Percentiles rank a stretch among this genome's conserved stretches.
Evolutionary conservation across 2,888 invertebrate species (phyloP).

Genomic region (Malachius bipustulatus): DNA sequence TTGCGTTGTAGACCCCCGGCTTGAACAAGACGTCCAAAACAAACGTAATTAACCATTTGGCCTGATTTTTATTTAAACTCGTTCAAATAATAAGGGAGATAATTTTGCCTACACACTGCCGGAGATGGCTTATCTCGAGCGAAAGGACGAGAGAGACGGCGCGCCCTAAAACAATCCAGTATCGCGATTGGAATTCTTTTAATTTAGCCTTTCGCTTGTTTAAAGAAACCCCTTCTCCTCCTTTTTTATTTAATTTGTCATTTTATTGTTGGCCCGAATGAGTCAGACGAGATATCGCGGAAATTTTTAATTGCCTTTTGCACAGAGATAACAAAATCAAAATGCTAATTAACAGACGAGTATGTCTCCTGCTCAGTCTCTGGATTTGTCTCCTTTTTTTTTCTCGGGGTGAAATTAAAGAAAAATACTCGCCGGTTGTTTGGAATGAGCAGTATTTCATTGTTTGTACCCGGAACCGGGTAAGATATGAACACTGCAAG

Average conservation of each 20-base stretch:
- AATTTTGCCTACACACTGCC: slow-evolving; percentile 22
- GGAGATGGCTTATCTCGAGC: slow-evolving; percentile 9
- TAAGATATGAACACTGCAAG: too few species aligned
- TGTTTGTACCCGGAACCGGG: too few species aligned
- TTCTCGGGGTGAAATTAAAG: slow-evolving; percentile 36
- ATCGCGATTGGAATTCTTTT: slow-evolving; percentile 35
- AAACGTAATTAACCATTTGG: slow-evolving; percentile 31
- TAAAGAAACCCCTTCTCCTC: slow-evolving; percentile 32
- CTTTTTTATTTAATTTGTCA: slow-evolving; percentile 36
- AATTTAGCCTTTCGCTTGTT: slow-evolving; percentile 34
- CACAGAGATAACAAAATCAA: slow-evolving; percentile 39
- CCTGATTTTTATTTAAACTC: slow-evolving; percentile 31
- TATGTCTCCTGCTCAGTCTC: too few species aligned
- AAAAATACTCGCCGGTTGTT: slow-evolving; percentile 36
- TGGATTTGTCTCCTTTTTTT: slow-evolving; percentile 23
- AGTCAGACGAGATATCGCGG: slow-evolving; percentile 34
- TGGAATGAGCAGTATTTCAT: too few species aligned
- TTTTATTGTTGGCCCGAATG: slow-evolving; percentile 34
- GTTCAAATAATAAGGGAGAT: slow-evolving; percentile 24
- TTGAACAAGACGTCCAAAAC: slow-evolving; percentile 14
- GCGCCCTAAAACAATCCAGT: slow-evolving; percentile 21
- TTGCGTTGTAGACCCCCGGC: too few species aligned
- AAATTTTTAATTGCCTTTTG: slow-evolving; percentile 37
- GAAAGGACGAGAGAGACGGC: too few species aligned
- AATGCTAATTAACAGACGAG: slow-evolving; percentile 39